Percentiles rank a stretch among this genome's conserved stretches.
Conservation (phyloP, 30 jellyfish, hydroid and myxozoan genomes). For the Rhopilema esculentum region DNA sequence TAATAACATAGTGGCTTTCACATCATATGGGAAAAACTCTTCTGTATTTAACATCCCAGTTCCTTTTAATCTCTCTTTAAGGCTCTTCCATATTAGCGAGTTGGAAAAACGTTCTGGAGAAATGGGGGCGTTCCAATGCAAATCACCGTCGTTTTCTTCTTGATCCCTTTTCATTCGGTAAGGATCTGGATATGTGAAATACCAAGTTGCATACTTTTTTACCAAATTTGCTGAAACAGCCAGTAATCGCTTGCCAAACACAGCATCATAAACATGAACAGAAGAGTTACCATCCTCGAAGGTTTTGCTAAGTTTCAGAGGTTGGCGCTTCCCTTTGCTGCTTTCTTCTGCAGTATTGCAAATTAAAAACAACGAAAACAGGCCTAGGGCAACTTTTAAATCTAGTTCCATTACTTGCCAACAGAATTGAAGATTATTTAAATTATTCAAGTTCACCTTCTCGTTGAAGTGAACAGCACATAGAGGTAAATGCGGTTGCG, state of each 20-base stretch:
- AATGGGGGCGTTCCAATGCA: slow-evolving; percentile 68
- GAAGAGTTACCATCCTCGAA: slow-evolving; percentile 20
- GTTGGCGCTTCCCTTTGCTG: no score
- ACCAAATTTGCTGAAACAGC: slow-evolving; percentile 1
- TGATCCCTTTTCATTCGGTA: slow-evolving; percentile 4
- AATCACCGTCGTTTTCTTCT: slow-evolving; percentile 36
- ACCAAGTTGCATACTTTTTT: slow-evolving; percentile 41
- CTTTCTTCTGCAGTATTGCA: no score
- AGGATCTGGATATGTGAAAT: slow-evolving; percentile 56
- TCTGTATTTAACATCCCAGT: slow-evolving; percentile 54
- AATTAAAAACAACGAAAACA: no score
- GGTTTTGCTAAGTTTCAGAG: slow-evolving; percentile 1
- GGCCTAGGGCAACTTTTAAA: no score
- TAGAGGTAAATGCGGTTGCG: no score
- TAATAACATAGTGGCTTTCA: slow-evolving; percentile 46
- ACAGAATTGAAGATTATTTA: no score
- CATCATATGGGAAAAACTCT: slow-evolving; percentile 39
- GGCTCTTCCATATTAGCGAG: slow-evolving; percentile 55
- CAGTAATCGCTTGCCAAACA: slow-evolving; percentile 12
- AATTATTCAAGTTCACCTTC: no score
- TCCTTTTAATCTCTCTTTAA: slow-evolving; percentile 26
- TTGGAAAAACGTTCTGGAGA: slow-evolving; percentile 46
- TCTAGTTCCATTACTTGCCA: no score
- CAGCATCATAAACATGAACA: slow-evolving; percentile 32
- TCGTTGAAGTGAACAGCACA: no score